Base-by-base conservation (phyloP, 2,113 vertebrate genomes). In the Oxyura jamaicensis region DNA sequence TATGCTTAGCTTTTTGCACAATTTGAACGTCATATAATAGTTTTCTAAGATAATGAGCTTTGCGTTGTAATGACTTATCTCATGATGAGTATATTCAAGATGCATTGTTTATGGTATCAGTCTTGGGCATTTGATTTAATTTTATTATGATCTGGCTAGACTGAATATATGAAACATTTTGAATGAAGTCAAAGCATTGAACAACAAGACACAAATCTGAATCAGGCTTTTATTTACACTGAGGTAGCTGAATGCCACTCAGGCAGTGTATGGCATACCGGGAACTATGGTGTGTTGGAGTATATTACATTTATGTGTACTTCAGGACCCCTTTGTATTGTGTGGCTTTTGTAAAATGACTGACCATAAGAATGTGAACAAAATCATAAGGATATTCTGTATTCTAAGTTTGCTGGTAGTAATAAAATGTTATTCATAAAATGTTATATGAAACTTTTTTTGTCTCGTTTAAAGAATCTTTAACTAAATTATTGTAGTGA, bases 401-500 rank as follows among this genome's bases (percentile, higher is more conserved):
- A 72, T 88, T 90, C 22, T 60, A 6, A 78, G 16, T 69, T 83
- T 90, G 41, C 52, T 91, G n/a, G 10, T 72, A 79, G 71, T 62
- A 95, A 89, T 92, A 90, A 93, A 91, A 85, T 46, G 13, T 39
- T 84, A 65, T 67, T 83, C 4, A 18, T 71, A 52, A 88, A 86
- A 75, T 36, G 12, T 58, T 80, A 26, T 1, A 18, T 78, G 42
- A 68, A 88, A 67, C 52, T 69, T 79, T 7, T 7, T 79, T 8
- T 77, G 35, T 83, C 39, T 93, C 6, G 3, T 80, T 88, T 86
- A 59, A 91, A 77, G 59, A 59, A 46, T 35, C 1, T 3, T 8
- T 19, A 26, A 66, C 28, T 33, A 72, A 72, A 11, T 71, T 77
- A 15, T 33, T 77, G 41, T 26, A 79, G n/a, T 74, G 52, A 56